These are phyloP conservation scores for Volucella inanis DNA, from an alignment of 2,888 invertebrate genomes.

Conservation along the genomic window DNA sequence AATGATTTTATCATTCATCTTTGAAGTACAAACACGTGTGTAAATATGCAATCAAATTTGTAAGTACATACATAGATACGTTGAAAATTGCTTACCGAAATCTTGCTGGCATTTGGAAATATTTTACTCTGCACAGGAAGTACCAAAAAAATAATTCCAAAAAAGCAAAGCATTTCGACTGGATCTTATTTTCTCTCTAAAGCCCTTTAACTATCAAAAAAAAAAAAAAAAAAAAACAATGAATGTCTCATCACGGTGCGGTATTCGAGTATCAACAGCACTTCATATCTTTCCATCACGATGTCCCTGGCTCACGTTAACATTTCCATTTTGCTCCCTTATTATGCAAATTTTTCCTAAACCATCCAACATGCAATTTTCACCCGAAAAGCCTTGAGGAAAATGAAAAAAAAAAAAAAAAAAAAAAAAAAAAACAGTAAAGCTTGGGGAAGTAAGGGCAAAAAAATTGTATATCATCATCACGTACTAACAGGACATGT, in stretches of 20 bases:
- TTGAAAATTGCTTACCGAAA: too few relatives aligned
- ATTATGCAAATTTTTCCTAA: slow-evolving; percentile 38
- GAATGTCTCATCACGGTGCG: background rate
- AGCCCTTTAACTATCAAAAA: background rate
- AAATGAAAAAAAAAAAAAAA: slow-evolving; percentile 1
- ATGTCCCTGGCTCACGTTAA: slow-evolving; percentile 51
- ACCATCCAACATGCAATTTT: slow-evolving; percentile 21
- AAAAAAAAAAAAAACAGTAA: background rate
- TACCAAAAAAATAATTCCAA: too few relatives aligned
- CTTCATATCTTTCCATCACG: slow-evolving; percentile 12
- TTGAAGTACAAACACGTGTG: too few relatives aligned
- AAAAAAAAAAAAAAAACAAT: background rate
- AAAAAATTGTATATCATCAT: slow-evolving; percentile 33
- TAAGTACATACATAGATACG: too few relatives aligned
- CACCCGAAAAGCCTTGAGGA: background rate
- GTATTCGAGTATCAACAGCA: background rate
- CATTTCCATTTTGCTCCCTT: slow-evolving; percentile 52
- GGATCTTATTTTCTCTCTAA: too few relatives aligned
- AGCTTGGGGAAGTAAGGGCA: background rate
- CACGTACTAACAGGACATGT: slow-evolving; percentile 55
- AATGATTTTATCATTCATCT: too few relatives aligned
- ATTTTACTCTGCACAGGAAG: too few relatives aligned
- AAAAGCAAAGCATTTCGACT: too few relatives aligned
- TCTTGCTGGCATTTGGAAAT: too few relatives aligned
- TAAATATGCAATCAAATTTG: too few relatives aligned